phyloP scores from a whole-genome alignment of 2,888 invertebrate species.

The Morpho helenor region DNA sequence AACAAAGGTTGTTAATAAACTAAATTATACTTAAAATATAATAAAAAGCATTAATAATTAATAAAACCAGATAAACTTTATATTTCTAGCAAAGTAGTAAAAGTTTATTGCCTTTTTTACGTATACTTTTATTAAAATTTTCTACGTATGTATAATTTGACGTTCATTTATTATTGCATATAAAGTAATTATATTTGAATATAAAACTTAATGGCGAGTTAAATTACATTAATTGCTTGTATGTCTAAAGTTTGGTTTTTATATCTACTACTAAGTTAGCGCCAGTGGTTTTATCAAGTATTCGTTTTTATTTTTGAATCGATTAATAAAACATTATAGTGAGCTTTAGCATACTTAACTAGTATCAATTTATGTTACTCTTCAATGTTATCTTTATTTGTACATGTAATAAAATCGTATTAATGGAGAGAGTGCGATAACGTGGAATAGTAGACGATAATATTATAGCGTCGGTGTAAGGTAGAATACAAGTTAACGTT shows the following conservation, averaged over 20 bases:
- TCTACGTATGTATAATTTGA: constrained; percentile 1
- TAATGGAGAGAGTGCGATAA: not conserved
- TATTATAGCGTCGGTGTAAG: no score
- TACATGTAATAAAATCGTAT: constrained; percentile 4
- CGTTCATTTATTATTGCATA: constrained; percentile 8
- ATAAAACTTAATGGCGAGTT: constrained; percentile 15
- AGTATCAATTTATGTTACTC: constrained; percentile 6
- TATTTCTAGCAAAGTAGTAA: no score
- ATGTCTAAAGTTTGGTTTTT: not conserved
- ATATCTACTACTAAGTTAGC: not conserved
- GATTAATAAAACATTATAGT: constrained; percentile 11
- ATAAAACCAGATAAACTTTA: no score
- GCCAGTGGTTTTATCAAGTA: constrained; percentile 1
- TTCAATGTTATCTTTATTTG: constrained; percentile 8
- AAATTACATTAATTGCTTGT: constrained; percentile 13
- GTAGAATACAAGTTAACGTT: no score
- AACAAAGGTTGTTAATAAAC: no score
- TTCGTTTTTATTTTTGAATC: not conserved
- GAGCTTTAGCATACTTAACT: constrained; percentile 10
- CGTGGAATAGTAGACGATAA: not conserved
- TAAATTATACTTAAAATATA: no score
- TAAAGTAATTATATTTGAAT: constrained; percentile 13
- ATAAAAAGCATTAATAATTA: no score
- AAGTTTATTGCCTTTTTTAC: not conserved
- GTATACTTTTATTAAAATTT: constrained; percentile 8